Evolutionary conservation across 2,888 invertebrate species (phyloP), one percentile per base, ranked within the genome.

Genomic region (Mactromeris polynyma): DNA sequence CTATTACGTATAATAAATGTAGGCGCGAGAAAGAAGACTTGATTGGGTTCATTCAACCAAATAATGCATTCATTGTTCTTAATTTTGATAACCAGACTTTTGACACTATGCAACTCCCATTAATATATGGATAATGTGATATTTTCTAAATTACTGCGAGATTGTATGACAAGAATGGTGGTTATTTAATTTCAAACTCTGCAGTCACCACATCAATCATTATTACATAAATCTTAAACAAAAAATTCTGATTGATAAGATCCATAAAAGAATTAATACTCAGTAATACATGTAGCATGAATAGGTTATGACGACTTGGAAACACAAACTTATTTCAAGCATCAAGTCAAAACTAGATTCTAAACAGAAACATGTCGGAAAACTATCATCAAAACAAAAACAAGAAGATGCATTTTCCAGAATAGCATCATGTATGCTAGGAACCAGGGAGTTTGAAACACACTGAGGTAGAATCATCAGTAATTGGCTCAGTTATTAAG

Each of bases 401-500:
- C 4, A 58, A 58, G 3, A 26, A 64, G 58, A 64, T 0, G 26
- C 26, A 26, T n/a, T 64, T 64, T 26, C 58, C 58, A 64, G n/a
- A 64, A 64, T n/a, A 64, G n/a, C 0, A 26, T 64, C 54, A 26
- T 26, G 9, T 64, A 26, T 3, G 26, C 26, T 26, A 64, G 58
- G 58, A 64, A 64, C 58, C 58, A 64, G 19, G n/a, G 19, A 26
- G 26, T 64, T 64, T 64, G 58, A 9, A 64, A 64, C 58, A 64
- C 9, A 64, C 7, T 21, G 21, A 40, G 46, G 46, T 64, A 26
- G 7, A 9, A 26, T 64, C n/a, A 64, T 64, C 58, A 64, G 58
- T 64, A 64, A 64, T 64, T 64, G 58, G 58, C 26, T 64, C n/a
- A n/a, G 58, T 64, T 11, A 64, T 64, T 26, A 64, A 64, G 58